These are phyloP conservation scores for Neria commutata DNA, from an alignment of 2,888 invertebrate genomes.

Conservation along the genomic window DNA sequence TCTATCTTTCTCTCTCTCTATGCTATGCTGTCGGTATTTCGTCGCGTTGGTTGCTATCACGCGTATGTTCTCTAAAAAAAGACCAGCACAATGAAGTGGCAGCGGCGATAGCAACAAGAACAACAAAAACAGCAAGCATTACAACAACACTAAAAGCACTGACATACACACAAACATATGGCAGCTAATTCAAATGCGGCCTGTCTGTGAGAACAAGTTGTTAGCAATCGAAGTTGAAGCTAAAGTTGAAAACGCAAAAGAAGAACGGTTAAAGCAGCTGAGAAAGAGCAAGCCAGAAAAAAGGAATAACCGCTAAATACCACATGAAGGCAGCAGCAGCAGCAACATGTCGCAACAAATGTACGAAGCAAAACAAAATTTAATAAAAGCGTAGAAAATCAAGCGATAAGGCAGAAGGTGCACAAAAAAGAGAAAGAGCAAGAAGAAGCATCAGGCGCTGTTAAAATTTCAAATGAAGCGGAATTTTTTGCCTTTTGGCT, in stretches of 20 bases:
- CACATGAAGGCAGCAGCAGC: too few species aligned
- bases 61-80: not conserved
- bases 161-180: not conserved
- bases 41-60: not conserved
- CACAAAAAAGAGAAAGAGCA: not conserved
- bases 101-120: not conserved
- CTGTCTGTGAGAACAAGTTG: not conserved
- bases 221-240: not conserved
- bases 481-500: not conserved
- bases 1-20: not conserved
- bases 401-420: too few species aligned
- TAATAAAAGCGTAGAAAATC: not conserved
- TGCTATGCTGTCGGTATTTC: not conserved
- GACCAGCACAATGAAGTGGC: not conserved
- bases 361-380: not conserved
- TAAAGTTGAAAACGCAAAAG: not conserved
- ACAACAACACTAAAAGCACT: not conserved
- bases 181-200: not conserved
- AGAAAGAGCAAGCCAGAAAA: not conserved
- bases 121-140: not conserved
- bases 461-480: slow-evolving; percentile 4
- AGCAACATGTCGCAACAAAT: not conserved
- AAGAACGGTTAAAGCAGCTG: not conserved
- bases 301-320: too few species aligned
- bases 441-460: not conserved